A percentile compares a stretch with the other conserved stretches of the same genome.
These are phyloP conservation scores for Siniperca obscura DNA, from an alignment of 2,797 vertebrate genomes.

Conservation along the genomic window DNA sequence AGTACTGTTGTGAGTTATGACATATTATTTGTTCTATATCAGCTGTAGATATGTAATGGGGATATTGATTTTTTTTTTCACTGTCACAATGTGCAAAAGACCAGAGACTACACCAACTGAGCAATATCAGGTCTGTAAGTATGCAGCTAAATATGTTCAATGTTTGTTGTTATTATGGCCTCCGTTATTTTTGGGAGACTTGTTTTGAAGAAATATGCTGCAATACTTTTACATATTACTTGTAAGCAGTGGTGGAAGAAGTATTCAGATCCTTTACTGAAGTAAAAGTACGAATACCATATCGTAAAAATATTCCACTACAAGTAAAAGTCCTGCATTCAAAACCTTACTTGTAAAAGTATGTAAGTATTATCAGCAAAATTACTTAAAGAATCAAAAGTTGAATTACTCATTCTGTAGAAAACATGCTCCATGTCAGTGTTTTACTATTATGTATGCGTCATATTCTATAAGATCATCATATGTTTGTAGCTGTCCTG, in stretches of 20 bases:
- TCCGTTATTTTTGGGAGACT: neutral
- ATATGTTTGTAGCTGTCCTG: too few relatives aligned
- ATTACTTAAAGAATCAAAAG: too few relatives aligned
- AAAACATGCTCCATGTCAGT: too few relatives aligned
- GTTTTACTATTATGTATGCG: too few relatives aligned
- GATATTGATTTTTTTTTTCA: neutral
- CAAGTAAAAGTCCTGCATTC: too few relatives aligned
- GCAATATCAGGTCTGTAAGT: neutral
- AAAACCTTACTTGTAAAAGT: too few relatives aligned
- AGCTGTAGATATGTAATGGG: neutral
- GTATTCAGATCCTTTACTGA: too few relatives aligned
- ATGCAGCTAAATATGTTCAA: neutral
- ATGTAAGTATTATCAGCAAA: too few relatives aligned
- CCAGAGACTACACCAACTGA: neutral
- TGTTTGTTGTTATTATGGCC: neutral
- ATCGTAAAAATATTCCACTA: too few relatives aligned
- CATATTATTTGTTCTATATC: neutral
- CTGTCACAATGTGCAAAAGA: neutral
- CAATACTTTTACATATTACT: neutral
- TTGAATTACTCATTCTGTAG: too few relatives aligned
- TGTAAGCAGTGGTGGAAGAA: neutral
- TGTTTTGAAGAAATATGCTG: neutral
- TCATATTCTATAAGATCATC: too few relatives aligned
- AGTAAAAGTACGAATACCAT: too few relatives aligned
- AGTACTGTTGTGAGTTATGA: neutral